Percentiles rank a stretch among this genome's conserved stretches.
Evolutionary conservation across 37 sponge, comb jelly and placozoan genomes (phyloP).

Genomic region (Geodia barretti): DNA sequence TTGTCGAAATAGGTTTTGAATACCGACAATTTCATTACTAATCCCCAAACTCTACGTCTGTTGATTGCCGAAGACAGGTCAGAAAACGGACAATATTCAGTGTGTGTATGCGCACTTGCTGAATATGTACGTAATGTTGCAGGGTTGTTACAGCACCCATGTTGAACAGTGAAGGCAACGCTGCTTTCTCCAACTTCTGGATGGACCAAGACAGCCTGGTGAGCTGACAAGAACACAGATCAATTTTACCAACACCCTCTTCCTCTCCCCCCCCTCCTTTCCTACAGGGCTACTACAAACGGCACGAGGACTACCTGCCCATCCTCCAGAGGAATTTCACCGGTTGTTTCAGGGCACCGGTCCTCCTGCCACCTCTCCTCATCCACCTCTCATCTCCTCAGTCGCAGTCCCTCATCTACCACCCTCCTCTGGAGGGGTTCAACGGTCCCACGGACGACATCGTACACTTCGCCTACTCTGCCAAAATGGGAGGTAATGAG

Average conservation of each 20-base stretch:
- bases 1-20: slow-evolving; percentile 73
- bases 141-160: slow-evolving; percentile 88
- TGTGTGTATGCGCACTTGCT: background rate
- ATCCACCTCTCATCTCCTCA: slow-evolving; percentile 65
- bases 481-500: slow-evolving; percentile 55
- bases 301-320: slow-evolving; percentile 78
- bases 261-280: background rate
- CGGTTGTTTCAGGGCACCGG: slow-evolving; percentile 79
- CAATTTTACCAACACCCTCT: background rate
- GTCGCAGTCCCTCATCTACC: slow-evolving; percentile 60
- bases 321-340: slow-evolving; percentile 35
- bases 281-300: slow-evolving; percentile 82
- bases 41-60: slow-evolving; percentile 63
- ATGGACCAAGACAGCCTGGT: slow-evolving; percentile 66
- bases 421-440: slow-evolving; percentile 65
- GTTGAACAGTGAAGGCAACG: slow-evolving; percentile 12
- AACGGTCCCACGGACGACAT: slow-evolving; percentile 79
- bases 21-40: slow-evolving; percentile 76
- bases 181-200: slow-evolving; percentile 84
- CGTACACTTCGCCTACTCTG: slow-evolving; percentile 78
- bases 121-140: background rate
- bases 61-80: slow-evolving; percentile 73
- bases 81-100: background rate
- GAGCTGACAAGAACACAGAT: background rate
- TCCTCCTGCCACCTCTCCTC: slow-evolving; percentile 81